Conservation (phyloP, 2,797 vertebrate species). For the Gila robusta region DNA sequence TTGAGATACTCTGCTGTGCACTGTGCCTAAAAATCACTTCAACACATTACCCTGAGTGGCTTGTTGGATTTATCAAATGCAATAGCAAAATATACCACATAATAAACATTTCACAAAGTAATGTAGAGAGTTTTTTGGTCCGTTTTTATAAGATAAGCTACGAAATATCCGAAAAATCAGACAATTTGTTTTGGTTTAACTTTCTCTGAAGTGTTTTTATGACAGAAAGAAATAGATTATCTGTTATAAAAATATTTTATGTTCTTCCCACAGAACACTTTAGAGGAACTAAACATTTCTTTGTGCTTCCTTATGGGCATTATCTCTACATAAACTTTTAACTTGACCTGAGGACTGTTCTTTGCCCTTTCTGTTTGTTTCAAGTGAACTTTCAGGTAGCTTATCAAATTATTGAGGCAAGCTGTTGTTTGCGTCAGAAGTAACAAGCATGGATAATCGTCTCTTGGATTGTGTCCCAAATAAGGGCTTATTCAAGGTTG, state of each 20-base stretch:
- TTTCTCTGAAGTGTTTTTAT: neutral
- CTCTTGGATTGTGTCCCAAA: slow-evolving; percentile 17
- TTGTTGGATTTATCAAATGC: neutral
- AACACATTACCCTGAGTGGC: neutral
- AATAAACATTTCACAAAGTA: neutral
- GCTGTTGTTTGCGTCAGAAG: slow-evolving; percentile 18
- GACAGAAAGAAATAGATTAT: neutral
- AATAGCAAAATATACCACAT: neutral
- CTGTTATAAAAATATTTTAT: neutral
- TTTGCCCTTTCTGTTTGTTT: slow-evolving; percentile 6
- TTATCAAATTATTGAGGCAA: slow-evolving; percentile 27
- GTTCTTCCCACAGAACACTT: neutral
- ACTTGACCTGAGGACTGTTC: neutral
- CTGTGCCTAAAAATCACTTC: neutral
- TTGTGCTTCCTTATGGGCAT: neutral
- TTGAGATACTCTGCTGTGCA: neutral
- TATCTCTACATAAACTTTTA: neutral
- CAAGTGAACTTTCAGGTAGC: slow-evolving; percentile 19
- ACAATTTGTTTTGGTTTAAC: neutral
- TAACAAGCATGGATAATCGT: slow-evolving; percentile 24
- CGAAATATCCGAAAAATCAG: neutral
- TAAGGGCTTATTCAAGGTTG: slow-evolving; percentile 12
- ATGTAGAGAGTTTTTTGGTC: neutral
- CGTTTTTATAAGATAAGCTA: neutral
- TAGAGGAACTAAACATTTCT: neutral